Conservation (phyloP, 2,888 invertebrate genomes). For the Itoplectis maculator region DNA sequence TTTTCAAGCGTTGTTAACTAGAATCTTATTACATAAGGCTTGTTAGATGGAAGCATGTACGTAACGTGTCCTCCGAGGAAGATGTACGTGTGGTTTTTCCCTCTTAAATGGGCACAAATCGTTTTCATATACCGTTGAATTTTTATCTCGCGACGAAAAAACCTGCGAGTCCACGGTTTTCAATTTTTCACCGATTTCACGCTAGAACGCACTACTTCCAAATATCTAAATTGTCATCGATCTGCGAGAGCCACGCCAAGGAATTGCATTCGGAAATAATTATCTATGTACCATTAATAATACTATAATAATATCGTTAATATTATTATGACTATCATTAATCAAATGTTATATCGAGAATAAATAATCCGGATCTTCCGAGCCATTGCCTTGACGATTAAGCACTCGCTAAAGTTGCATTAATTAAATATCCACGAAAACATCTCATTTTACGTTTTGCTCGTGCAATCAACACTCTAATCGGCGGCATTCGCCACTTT, state of each 20-base stretch:
- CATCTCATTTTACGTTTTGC: constrained; percentile 33
- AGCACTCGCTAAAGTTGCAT: constrained; percentile 33
- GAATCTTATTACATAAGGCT: constrained; percentile 77
- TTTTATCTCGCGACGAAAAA: background rate
- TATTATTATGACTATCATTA: constrained; percentile 40
- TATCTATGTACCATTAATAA: constrained; percentile 29
- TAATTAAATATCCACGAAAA: constrained; percentile 26
- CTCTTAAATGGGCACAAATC: constrained; percentile 18
- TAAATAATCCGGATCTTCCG: constrained; percentile 6
- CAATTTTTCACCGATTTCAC: background rate
- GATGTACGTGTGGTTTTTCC: constrained; percentile 56
- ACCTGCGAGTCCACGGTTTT: constrained; percentile 4
- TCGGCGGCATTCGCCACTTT: constrained; percentile 41
- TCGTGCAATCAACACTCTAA: constrained; percentile 54
- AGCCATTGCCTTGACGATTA: constrained; percentile 32
- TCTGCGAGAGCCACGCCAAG: constrained; percentile 34
- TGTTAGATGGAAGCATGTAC: constrained; percentile 81
- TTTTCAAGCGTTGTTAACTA: constrained; percentile 73
- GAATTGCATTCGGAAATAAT: constrained; percentile 40
- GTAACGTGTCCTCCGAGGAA: constrained; percentile 66
- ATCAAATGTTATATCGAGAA: constrained; percentile 24
- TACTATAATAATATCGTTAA: constrained; percentile 47
- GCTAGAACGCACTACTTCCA: constrained; percentile 38
- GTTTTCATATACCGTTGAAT: constrained; percentile 21
- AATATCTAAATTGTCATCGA: constrained; percentile 34